These are phyloP conservation scores for Rhagonycha fulva DNA, from an alignment of 2,888 invertebrate species.

Conservation along the genomic window DNA sequence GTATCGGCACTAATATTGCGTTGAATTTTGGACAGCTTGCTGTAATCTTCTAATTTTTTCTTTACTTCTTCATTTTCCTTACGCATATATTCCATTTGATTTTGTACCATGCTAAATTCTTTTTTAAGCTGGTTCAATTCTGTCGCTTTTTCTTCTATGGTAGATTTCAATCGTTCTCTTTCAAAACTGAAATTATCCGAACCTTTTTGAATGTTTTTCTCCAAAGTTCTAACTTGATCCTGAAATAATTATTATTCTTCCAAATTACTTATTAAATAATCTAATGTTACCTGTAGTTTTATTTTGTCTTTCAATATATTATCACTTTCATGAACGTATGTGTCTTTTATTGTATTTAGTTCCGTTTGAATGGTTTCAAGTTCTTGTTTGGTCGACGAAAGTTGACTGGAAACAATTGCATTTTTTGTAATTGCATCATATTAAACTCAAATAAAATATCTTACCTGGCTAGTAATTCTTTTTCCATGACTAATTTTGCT, in stretches of 20 bases:
- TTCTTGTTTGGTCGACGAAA: slow-evolving; percentile 66
- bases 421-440: slow-evolving; percentile 3
- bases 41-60: slow-evolving; percentile 82
- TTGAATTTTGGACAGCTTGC: slow-evolving; percentile 82
- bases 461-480: slow-evolving; percentile 76
- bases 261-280: slow-evolving; percentile 2
- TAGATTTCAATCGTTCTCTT: slow-evolving; percentile 68
- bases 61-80: slow-evolving; percentile 80
- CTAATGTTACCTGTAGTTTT: slow-evolving; percentile 63
- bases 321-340: slow-evolving; percentile 67
- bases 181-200: slow-evolving; percentile 57
- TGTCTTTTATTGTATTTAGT: slow-evolving; percentile 67
- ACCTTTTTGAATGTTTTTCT: slow-evolving; percentile 48
- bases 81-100: slow-evolving; percentile 73
- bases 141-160: slow-evolving; percentile 74
- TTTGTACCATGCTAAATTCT: slow-evolving; percentile 68
- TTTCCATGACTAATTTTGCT: slow-evolving; percentile 80
- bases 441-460: slow-evolving; percentile 13
- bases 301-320: slow-evolving; percentile 76
- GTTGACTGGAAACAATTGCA: slow-evolving; percentile 58
- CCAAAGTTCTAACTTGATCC: slow-evolving; percentile 56
- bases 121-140: slow-evolving; percentile 72
- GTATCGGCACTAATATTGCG: slow-evolving; percentile 78
- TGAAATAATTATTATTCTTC: slow-evolving; percentile 34
- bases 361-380: slow-evolving; percentile 65